Conservation (phyloP, 2,113 vertebrate genomes). For the Lepidothrix coronata region DNA sequence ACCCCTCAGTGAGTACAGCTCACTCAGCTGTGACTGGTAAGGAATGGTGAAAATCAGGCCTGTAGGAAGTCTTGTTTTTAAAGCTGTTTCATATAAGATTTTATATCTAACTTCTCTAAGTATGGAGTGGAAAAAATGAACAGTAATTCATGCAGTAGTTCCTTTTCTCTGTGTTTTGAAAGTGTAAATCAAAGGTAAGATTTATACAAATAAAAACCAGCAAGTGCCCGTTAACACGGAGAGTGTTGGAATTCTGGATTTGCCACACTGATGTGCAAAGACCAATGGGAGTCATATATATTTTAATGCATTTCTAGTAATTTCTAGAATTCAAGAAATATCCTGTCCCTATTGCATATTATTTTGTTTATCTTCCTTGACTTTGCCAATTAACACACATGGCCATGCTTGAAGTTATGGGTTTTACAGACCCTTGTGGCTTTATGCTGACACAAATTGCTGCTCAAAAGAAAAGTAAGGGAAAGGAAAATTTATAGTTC, state of each 20-base stretch:
- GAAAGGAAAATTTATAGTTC: conserved; percentile 26
- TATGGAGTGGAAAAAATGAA: conserved; percentile 10
- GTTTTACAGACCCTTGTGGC: conserved; percentile 14
- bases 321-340: conserved; percentile 22
- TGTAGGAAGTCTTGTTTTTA: conserved; percentile 39
- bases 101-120: conserved; percentile 34
- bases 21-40: background rate
- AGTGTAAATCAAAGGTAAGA: conserved; percentile 49
- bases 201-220: conserved; percentile 37
- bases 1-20: background rate
- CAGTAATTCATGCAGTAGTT: conserved; percentile 15
- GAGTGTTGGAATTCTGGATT: conserved; percentile 46
- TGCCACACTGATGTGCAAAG: conserved; percentile 10
- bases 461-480: conserved; percentile 4
- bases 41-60: background rate
- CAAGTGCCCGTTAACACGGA: background rate
- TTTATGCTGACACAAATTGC: conserved; percentile 41
- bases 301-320: background rate
- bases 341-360: conserved; percentile 20
- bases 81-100: conserved; percentile 38
- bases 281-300: conserved; percentile 11
- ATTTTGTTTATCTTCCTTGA: conserved; percentile 55
- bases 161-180: conserved; percentile 38
- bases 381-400: conserved; percentile 37
- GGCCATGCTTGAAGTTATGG: conserved; percentile 22